Conservation (phyloP, 2,888 invertebrate species). For the Beris chalybata region DNA sequence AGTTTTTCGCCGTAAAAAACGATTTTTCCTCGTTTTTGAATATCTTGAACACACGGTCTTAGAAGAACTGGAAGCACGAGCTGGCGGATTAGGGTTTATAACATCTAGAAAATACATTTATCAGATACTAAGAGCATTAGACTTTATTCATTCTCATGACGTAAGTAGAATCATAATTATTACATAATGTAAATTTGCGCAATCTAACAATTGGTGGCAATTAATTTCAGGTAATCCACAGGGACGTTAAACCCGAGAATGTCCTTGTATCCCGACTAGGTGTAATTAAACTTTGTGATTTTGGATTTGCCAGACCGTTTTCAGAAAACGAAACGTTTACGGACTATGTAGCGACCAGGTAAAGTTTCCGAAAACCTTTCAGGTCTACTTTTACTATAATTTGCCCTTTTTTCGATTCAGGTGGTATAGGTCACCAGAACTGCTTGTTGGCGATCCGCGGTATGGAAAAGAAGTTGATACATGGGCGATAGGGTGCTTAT, state of each 20-base stretch:
- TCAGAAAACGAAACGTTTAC: conserved; percentile 79
- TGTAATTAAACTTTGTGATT: conserved; percentile 87
- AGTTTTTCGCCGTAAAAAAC: conserved; percentile 79
- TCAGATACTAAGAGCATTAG: conserved; percentile 78
- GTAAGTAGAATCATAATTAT: conserved; percentile 58
- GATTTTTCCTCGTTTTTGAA: conserved; percentile 87
- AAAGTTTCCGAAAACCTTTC: not conserved
- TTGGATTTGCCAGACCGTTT: conserved; percentile 80
- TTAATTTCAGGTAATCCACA: conserved; percentile 71
- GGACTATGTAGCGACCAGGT: conserved; percentile 84
- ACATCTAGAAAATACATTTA: conserved; percentile 74
- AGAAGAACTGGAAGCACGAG: conserved; percentile 76
- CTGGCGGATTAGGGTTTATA: conserved; percentile 73
- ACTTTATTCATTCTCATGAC: conserved; percentile 82
- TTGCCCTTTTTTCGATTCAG: conserved; percentile 21
- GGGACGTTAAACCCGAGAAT: conserved; percentile 89
- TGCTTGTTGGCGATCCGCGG: conserved; percentile 79
- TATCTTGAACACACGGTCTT: conserved; percentile 83
- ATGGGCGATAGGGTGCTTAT: conserved; percentile 85
- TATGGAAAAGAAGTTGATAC: conserved; percentile 76
- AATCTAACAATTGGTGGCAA: not conserved
- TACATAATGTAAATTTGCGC: not conserved
- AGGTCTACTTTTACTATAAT: not conserved
- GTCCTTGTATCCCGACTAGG: conserved; percentile 78
- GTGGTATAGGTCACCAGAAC: conserved; percentile 87